Percentiles rank a stretch among this genome's conserved stretches.
Conservation (phyloP, 2,113 vertebrate genomes). For the Canis aureus region DNA sequence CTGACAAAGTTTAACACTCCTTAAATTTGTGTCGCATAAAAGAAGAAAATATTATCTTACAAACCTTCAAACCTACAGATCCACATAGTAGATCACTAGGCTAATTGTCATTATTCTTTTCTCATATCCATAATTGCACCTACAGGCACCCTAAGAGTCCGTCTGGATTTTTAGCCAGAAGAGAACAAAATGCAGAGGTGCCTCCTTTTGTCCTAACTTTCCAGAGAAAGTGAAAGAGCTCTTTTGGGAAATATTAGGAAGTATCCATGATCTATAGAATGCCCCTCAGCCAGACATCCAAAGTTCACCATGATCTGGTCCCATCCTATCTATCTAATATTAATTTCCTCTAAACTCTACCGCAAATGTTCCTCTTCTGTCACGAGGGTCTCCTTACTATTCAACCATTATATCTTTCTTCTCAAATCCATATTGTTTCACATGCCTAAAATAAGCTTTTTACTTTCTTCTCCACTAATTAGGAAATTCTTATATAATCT, state of each 20-base stretch:
- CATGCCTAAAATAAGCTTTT: neutral
- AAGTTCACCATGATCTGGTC: neutral
- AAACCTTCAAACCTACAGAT: neutral
- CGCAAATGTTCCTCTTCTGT: neutral
- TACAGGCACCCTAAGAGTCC: neutral
- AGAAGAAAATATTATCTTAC: neutral
- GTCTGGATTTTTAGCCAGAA: neutral
- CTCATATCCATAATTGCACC: neutral
- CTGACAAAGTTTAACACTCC: neutral
- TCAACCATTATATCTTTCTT: neutral
- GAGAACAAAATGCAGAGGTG: neutral
- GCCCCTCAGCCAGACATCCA: neutral
- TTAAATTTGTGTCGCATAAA: neutral
- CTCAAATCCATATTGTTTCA: neutral
- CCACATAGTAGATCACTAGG: neutral
- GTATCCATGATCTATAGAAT: neutral
- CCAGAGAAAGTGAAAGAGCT: neutral
- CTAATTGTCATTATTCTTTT: neutral
- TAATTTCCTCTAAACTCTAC: constrained; percentile 35
- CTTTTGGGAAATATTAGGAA: constrained; percentile 10
- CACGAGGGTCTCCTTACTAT: neutral
- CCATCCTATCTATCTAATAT: neutral
- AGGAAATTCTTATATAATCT: constrained; percentile 3
- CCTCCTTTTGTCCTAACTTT: neutral
- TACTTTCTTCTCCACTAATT: neutral